Base-by-base conservation (phyloP, 2,888 invertebrate genomes). In the Lithophane socia region DNA sequence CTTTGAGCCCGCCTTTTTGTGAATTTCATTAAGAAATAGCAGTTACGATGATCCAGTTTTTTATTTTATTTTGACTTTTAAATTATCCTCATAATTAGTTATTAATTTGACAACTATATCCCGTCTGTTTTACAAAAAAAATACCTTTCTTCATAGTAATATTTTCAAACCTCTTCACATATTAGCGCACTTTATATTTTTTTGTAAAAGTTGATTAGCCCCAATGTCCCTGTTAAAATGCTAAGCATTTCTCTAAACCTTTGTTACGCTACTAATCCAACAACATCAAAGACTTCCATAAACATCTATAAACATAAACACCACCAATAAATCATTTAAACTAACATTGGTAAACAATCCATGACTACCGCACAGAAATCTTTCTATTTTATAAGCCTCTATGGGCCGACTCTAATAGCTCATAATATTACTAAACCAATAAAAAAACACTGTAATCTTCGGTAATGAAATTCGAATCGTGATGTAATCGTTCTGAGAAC, bases 401-500 rank as follows among this genome's bases (percentile, higher is more conserved):
- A 86, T 82, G 61, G 54, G 77, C 77, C 75, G 86, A 75, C 78
- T 83, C 73, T 86, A 86, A 87, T 86, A 76, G 80, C 82, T 79
- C 80, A 85, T 86, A 83, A 89, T 87, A 87, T 86, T 84, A 82
- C 76, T 84, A 76, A 80, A 82, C 80, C 76, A 84, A 88, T 86
- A 86, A 87, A 89, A 74, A 87, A 79, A 81, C 67, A 73, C 76
- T 74, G 85, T 85, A 86, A 90, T 86, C 82, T 79, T 82, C 77
- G 84, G 75, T 84, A 89, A 90, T 90, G 86, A 90, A 87, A 90
- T 86, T 86, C 84, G 60, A 87, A 88, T 90, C 86, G 86, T 85
- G 80, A 83, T 83, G 82, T 83, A 82, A 85, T 74, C 79, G 72
- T 77, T 81, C 77, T 73, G 47, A 77, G 85, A 83, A 83, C 61